Percentiles rank a stretch among this genome's conserved stretches.
Conservation (phyloP, 2,113 vertebrate genomes). For the Eulemur rufifrons region DNA sequence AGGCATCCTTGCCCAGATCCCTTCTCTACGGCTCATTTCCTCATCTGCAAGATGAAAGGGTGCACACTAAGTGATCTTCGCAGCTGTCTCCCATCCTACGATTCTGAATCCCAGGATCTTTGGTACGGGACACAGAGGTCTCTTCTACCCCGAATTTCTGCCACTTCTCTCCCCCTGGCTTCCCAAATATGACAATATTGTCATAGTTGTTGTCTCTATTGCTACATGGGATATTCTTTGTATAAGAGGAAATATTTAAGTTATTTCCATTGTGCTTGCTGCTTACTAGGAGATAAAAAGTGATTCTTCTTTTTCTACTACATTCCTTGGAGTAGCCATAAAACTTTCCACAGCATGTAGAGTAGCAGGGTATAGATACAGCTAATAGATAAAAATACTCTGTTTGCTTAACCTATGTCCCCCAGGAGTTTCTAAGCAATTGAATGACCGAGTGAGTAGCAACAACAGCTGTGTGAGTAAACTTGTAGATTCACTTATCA, state of each 20-base stretch:
- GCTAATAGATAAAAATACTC: background rate
- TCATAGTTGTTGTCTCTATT: background rate
- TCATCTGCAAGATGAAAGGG: background rate
- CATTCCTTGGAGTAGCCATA: background rate
- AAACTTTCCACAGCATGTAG: background rate
- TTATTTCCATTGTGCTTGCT: slow-evolving; percentile 27
- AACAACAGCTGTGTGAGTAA: background rate
- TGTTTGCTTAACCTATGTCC: background rate
- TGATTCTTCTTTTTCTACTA: background rate
- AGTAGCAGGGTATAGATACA: background rate
- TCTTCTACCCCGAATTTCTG: background rate
- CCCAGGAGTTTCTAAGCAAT: background rate
- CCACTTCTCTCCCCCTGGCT: background rate
- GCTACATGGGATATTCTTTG: background rate
- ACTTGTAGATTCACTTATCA: background rate
- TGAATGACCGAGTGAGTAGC: background rate
- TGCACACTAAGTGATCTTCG: background rate
- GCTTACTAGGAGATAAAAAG: background rate
- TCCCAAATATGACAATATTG: background rate
- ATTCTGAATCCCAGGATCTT: background rate
- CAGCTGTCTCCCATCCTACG: background rate
- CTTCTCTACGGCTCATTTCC: background rate
- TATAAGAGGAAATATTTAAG: background rate
- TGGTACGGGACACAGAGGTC: background rate
- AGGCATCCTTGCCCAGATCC: too few relatives aligned